Percentiles rank a stretch among this genome's conserved stretches.
These are phyloP conservation scores for Garra rufa DNA, from an alignment of 2,113 vertebrate species.

Conservation along the genomic window DNA sequence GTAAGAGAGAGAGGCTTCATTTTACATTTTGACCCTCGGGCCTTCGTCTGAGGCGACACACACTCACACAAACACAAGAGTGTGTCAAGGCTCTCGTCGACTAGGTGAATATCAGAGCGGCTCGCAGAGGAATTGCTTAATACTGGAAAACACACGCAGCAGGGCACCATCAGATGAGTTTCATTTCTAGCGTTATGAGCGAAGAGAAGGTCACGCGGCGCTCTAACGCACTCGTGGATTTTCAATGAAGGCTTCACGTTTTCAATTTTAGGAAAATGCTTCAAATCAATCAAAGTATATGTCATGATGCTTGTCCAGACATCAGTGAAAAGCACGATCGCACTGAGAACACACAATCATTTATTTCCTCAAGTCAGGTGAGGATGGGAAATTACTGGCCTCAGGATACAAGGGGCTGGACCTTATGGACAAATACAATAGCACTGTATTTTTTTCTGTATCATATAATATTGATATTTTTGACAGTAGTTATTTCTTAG, in stretches of 20 bases:
- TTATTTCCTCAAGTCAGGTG: conserved; percentile 5
- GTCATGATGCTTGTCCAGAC: neutral
- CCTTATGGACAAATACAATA: neutral
- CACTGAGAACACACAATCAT: neutral
- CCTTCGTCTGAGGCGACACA: conserved; percentile 27
- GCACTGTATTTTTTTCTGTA: neutral
- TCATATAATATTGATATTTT: neutral
- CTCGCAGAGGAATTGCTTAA: conserved; percentile 1
- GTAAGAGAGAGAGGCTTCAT: conserved; percentile 27
- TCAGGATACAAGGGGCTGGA: neutral
- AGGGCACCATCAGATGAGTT: neutral
- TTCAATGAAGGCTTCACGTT: neutral
- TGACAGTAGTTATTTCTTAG: neutral
- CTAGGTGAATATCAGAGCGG: neutral
- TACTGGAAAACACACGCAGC: conserved; percentile 20
- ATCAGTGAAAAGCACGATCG: neutral
- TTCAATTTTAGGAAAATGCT: neutral
- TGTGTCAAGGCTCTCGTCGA: neutral
- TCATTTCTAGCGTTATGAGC: neutral
- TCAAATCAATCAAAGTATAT: neutral
- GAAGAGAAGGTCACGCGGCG: neutral
- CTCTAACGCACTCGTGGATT: neutral
- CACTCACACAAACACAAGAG: neutral
- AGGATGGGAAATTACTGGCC: neutral
- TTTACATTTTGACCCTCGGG: conserved; percentile 32